Percentiles rank a stretch among this genome's conserved stretches.
These are phyloP conservation scores for Mesorhabditis sp. DNA, from an alignment of 2,888 invertebrate genomes.

Conservation along the genomic window DNA sequence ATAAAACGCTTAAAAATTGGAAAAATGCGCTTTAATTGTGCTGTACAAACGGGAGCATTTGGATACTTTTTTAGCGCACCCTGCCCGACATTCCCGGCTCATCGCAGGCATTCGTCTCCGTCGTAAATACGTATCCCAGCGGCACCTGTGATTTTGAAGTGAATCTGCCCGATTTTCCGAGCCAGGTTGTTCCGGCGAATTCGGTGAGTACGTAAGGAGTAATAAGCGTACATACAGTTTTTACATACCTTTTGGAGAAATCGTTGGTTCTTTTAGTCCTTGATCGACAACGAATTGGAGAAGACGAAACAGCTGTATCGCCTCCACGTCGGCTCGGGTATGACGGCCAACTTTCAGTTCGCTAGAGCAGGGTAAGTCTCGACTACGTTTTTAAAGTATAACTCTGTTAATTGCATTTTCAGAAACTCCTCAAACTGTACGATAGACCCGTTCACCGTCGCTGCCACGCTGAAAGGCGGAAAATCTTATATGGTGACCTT, in stretches of 20 bases:
- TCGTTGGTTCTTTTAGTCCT: background rate
- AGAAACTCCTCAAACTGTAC: constrained; percentile 21
- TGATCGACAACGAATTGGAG: constrained; percentile 10
- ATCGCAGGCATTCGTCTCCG: constrained; percentile 23
- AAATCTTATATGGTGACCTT: constrained; percentile 17
- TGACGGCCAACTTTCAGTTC: background rate
- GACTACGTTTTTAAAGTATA: background rate
- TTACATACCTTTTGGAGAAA: background rate
- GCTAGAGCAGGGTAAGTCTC: background rate
- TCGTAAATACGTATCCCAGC: constrained; percentile 27
- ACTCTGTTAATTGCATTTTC: background rate
- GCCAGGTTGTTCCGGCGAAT: no score
- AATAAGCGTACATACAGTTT: background rate
- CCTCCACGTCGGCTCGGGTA: background rate
- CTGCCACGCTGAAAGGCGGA: constrained; percentile 12
- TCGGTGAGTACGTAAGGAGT: background rate
- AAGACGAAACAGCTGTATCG: background rate
- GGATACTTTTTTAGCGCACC: constrained; percentile 14
- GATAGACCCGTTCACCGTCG: constrained; percentile 15
- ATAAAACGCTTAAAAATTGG: background rate
- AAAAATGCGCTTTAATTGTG: background rate
- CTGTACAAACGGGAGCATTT: background rate
- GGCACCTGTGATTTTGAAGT: constrained; percentile 21
- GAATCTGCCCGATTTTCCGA: no score
- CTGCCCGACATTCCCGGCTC: constrained; percentile 23